These are phyloP conservation scores for Tilapia sparmanii DNA, from an alignment of 2,113 vertebrate genomes.

Conservation along the genomic window DNA sequence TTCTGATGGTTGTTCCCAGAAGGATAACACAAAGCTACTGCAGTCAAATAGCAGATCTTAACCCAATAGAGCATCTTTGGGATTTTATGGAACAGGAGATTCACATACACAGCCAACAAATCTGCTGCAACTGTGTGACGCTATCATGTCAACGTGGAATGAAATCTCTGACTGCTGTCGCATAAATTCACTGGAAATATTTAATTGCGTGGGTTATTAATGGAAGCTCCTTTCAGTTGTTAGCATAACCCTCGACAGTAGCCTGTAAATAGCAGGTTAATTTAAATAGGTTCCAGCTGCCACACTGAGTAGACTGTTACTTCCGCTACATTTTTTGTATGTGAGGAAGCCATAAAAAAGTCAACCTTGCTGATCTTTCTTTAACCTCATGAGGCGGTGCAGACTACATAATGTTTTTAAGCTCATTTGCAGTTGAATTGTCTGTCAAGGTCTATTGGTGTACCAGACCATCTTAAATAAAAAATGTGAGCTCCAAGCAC, in stretches of 20 bases:
- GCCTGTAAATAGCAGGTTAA: not conserved
- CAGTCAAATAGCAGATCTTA: not conserved
- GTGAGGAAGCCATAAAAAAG: not conserved
- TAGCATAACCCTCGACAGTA: not conserved
- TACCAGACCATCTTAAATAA: not conserved
- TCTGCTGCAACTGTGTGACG: not conserved
- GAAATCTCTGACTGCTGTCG: not conserved
- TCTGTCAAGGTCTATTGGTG: not conserved
- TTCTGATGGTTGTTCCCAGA: not conserved
- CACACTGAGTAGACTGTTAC: not conserved
- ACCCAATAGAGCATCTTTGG: not conserved
- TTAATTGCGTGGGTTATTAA: not conserved
- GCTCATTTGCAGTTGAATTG: not conserved
- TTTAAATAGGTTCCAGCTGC: conserved; percentile 13
- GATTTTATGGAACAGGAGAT: not conserved
- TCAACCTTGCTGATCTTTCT: not conserved
- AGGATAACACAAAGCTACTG: not conserved
- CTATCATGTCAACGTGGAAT: not conserved
- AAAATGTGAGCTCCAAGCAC: not conserved
- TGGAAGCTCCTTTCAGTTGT: not conserved
- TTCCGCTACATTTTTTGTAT: not conserved
- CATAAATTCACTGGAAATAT: not conserved
- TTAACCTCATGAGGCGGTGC: not conserved
- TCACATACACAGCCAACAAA: not conserved
- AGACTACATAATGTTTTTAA: not conserved